Evolutionary conservation across 2,888 invertebrate genomes (phyloP), one percentile per base, ranked within the genome.

Genomic region (Helobdella robusta): DNA sequence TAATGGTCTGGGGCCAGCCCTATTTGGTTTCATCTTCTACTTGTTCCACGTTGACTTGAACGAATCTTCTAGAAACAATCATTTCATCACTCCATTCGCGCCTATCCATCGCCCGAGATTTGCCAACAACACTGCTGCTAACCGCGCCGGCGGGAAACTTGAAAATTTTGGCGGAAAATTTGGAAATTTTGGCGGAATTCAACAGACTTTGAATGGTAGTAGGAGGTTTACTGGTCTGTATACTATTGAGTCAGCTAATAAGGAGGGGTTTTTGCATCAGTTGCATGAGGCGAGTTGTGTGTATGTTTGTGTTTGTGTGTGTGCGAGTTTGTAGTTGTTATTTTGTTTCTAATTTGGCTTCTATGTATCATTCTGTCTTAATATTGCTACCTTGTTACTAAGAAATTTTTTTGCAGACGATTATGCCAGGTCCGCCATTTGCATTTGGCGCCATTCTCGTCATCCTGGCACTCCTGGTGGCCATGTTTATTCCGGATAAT

Each of bases 1-100:
- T 78, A 94, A 95, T 78, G 97, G 97, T 20, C 84, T 98, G 61
- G 98, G 98, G 0, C 98, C 98, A 0, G 98, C 98, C 52, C 88
- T 98, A 85, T 98, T 92, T 79, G 98, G 98, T 23, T 87, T 97
- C 72, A 91, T 98, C 74, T 98, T 98, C 83, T 98, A 94, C 82
- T 83, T 97, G 76, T 99, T 97, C 82, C 91, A 97, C 80, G 97
- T 99, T 71, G 92, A 98, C 82, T 83, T 98, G 76, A 92, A 91
- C 78, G 89, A 88, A 18, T 32, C 32, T 28, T 34, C 62, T 32
- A 62, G 50, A 44, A 28, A 50, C 32, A n/a, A 23, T 11, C 25
- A 25, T 8, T 30, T 62, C 50, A 46, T n/a, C 15, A 25, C 50
- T 54, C 54, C 54, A 28, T 32, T 32, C 54, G 18, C 32, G 30